Evolutionary conservation across 2,888 invertebrate genomes (phyloP).

Genomic region (Melikaiella ostensackeni): DNA sequence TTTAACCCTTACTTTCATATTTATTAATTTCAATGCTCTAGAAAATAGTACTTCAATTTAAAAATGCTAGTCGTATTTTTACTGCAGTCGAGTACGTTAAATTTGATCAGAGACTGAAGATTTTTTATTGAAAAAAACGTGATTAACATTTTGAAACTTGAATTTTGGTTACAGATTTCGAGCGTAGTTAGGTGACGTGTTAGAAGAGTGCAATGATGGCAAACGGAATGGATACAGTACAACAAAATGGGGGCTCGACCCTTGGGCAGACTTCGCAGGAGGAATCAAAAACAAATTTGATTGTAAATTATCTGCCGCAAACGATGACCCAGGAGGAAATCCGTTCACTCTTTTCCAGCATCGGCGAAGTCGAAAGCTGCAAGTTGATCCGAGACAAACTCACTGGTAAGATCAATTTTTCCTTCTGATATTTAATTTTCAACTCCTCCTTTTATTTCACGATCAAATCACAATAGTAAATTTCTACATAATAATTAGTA

Average conservation of each 20-base stretch:
- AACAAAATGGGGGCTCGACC: conserved; percentile 88
- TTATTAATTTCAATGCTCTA: too few species aligned
- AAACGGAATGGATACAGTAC: conserved; percentile 89
- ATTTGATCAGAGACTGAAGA: background rate
- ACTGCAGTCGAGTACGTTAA: background rate
- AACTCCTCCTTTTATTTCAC: background rate
- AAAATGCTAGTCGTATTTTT: too few species aligned
- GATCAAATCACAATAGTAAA: background rate
- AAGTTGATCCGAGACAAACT: conserved; percentile 99
- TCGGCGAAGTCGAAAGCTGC: conserved; percentile 99
- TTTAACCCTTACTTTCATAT: background rate
- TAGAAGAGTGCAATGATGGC: conserved; percentile 84
- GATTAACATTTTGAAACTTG: conserved; percentile 1
- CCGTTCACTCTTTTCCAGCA: conserved; percentile 96
- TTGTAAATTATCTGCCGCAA: conserved; percentile 99
- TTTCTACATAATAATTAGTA: background rate
- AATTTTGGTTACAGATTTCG: conserved; percentile 70
- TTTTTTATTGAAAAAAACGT: background rate
- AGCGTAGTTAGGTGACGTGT: conserved; percentile 72
- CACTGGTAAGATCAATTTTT: conserved; percentile 83
- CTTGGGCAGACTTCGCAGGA: conserved; percentile 83
- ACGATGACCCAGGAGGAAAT: conserved; percentile 99
- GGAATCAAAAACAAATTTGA: conserved; percentile 98
- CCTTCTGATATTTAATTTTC: background rate
- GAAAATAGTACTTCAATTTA: too few species aligned